A percentile compares a stretch with the other conserved stretches of the same genome.
phyloP scores from a whole-genome alignment of 2,113 vertebrate genomes.

The Perognathus longimembris region DNA sequence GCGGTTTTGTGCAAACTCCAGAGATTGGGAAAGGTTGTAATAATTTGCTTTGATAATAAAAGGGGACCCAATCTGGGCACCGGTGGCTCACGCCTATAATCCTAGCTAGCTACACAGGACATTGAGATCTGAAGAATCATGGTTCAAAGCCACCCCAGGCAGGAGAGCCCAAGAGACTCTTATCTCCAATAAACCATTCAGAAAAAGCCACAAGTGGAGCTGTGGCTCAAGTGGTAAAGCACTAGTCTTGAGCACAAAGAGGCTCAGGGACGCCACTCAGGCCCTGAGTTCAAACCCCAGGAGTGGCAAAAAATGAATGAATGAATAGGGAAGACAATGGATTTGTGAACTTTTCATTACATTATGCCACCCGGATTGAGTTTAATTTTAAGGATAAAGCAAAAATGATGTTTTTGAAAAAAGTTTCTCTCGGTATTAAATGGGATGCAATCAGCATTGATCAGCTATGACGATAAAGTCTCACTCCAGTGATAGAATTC shows the following conservation, averaged over 20 bases:
- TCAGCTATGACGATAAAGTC: not conserved
- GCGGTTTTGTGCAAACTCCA: not conserved
- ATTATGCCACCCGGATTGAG: not conserved
- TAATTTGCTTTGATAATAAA: conserved; percentile 6
- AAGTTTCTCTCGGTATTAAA: conserved; percentile 18
- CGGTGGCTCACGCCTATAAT: too few relatives aligned
- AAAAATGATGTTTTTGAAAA: not conserved
- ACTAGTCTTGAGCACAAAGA: too few relatives aligned
- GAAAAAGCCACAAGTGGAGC: too few relatives aligned
- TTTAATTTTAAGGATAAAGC: conserved; percentile 29
- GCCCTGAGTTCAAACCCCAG: too few relatives aligned
- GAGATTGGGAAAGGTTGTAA: conserved; percentile 12
- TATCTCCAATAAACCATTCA: too few relatives aligned
- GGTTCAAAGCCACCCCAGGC: too few relatives aligned
- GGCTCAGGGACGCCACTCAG: too few relatives aligned
- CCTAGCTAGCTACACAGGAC: too few relatives aligned
- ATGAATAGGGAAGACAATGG: not conserved
- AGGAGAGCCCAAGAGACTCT: too few relatives aligned
- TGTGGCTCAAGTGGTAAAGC: too few relatives aligned
- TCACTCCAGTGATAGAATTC: not conserved
- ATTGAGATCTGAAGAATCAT: too few relatives aligned
- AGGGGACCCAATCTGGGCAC: not conserved
- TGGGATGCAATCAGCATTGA: conserved; percentile 3
- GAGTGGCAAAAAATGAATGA: too few relatives aligned
- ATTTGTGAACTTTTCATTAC: conserved; percentile 21